phyloP scores from a whole-genome alignment of 2,113 vertebrate species.

The Castor canadensis region DNA sequence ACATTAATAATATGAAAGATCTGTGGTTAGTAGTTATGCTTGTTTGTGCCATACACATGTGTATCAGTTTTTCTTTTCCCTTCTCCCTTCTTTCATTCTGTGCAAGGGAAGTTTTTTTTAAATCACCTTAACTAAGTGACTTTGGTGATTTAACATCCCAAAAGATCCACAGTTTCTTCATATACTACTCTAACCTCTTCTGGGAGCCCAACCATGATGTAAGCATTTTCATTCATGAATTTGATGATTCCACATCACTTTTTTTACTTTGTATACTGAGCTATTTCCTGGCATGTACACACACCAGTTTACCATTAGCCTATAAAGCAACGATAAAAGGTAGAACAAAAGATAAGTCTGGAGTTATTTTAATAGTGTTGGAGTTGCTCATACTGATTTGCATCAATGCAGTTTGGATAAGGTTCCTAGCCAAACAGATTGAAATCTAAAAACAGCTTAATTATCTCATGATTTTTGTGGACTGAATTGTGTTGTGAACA shows the following conservation, averaged over 20 bases:
- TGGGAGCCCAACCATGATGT: slow-evolving; percentile 46
- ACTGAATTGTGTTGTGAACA: slow-evolving; percentile 48
- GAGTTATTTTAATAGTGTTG: neutral
- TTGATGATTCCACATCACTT: slow-evolving; percentile 52
- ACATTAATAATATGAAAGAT: neutral
- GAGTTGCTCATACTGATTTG: neutral
- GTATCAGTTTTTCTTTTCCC: neutral
- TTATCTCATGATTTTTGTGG: slow-evolving; percentile 52
- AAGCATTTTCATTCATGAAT: slow-evolving; percentile 70
- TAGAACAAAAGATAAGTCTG: slow-evolving; percentile 40
- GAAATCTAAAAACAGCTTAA: slow-evolving; percentile 60
- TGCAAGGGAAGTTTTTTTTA: neutral
- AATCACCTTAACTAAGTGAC: neutral
- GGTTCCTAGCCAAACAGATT: slow-evolving; percentile 49
- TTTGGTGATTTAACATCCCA: neutral
- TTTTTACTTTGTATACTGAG: slow-evolving; percentile 27
- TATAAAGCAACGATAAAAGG: slow-evolving; percentile 44
- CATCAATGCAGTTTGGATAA: slow-evolving; percentile 24
- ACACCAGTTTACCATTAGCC: slow-evolving; percentile 54
- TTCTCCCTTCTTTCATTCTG: neutral
- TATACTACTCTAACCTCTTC: neutral
- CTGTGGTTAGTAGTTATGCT: neutral
- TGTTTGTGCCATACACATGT: neutral
- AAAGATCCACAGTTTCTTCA: neutral
- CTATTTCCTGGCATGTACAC: slow-evolving; percentile 50